These are phyloP conservation scores for Ploceus nigricollis DNA, from an alignment of 2,113 vertebrate genomes.

Conservation along the genomic window DNA sequence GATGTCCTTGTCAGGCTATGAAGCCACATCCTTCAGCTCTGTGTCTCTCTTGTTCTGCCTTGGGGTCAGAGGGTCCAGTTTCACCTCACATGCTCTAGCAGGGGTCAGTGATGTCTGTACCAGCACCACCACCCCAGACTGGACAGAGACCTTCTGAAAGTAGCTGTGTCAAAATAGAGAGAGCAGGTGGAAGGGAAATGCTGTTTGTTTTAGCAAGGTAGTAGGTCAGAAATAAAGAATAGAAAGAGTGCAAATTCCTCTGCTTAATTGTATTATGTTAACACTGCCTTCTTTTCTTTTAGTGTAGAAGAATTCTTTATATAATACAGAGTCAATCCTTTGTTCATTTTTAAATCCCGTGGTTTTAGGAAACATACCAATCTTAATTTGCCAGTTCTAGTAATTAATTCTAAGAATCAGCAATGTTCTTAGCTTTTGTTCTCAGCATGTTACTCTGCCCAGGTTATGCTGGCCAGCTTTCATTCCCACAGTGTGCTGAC, in stretches of 20 bases:
- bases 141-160: background rate
- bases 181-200: background rate
- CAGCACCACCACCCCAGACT: background rate
- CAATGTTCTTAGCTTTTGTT: constrained; percentile 21
- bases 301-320: background rate
- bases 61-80: background rate
- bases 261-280: constrained; percentile 21
- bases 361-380: constrained; percentile 29
- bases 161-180: background rate
- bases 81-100: background rate
- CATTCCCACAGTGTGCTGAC: background rate
- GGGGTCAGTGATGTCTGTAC: background rate
- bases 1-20: background rate
- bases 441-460: background rate
- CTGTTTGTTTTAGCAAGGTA: background rate
- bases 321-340: constrained; percentile 15
- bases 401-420: constrained; percentile 35
- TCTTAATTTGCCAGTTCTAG: constrained; percentile 25
- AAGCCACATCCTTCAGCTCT: background rate
- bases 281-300: background rate
- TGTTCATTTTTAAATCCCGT: constrained; percentile 4
- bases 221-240: background rate
- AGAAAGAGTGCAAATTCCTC: constrained; percentile 9
- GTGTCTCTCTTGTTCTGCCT: background rate
- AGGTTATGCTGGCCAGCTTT: constrained; percentile 12